Evolutionary conservation across 1,140 invertebrate genomes (phyloP).

Genomic region (Pemphigus obesinymphae): DNA sequence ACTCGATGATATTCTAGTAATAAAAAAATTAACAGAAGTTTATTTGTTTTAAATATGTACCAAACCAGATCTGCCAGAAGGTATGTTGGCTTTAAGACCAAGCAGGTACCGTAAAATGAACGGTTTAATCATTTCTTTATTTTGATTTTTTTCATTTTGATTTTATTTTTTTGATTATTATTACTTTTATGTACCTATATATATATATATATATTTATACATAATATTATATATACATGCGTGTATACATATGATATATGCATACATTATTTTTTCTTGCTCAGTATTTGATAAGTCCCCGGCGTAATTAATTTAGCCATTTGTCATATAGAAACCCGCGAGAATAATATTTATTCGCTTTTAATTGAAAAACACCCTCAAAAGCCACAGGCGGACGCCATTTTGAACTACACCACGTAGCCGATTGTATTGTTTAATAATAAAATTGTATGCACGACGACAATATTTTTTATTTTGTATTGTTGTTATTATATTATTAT

Average conservation of each 20-base stretch:
- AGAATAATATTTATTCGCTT: conserved; percentile 29
- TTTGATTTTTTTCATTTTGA: background rate
- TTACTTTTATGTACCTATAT: background rate
- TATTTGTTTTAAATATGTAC: conserved; percentile 39
- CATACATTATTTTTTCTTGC: conserved; percentile 4
- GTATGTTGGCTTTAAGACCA: conserved; percentile 35
- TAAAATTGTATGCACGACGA: background rate
- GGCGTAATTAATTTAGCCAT: conserved; percentile 22
- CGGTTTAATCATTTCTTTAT: conserved; percentile 9
- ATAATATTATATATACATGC: background rate
- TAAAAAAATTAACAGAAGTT: conserved; percentile 9
- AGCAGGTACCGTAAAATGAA: conserved; percentile 31
- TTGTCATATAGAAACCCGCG: conserved; percentile 20
- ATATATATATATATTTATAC: background rate
- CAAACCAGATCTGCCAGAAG: conserved; percentile 37
- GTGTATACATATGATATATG: background rate
- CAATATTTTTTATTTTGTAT: background rate
- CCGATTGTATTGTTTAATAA: conserved; percentile 3
- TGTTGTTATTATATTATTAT: background rate
- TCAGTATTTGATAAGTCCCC: conserved; percentile 8
- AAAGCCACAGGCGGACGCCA: background rate
- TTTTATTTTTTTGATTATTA: background rate
- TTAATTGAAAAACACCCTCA: conserved; percentile 25
- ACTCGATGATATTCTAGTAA: background rate
- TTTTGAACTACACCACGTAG: conserved; percentile 25